Percentiles rank a stretch among this genome's conserved stretches.
These are phyloP conservation scores for Mycalesis mineus DNA, from an alignment of 2,888 invertebrate genomes.

Conservation along the genomic window DNA sequence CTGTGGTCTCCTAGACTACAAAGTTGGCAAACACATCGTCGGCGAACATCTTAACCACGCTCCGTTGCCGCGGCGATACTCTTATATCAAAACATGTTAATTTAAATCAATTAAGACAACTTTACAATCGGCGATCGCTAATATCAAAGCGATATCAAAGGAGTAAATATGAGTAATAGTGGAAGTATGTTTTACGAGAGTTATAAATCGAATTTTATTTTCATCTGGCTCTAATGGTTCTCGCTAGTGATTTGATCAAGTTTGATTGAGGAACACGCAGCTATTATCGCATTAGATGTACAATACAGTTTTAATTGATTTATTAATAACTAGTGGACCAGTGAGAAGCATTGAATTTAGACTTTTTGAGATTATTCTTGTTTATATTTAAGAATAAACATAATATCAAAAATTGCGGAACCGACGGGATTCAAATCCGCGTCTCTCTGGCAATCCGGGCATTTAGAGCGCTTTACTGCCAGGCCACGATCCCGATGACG, in stretches of 20 bases:
- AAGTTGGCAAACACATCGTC: constrained; percentile 54
- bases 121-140: constrained; percentile 31
- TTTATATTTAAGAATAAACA: too few relatives aligned
- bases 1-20: constrained; percentile 3
- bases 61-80: constrained; percentile 40
- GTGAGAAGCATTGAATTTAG: not conserved
- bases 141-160: constrained; percentile 28
- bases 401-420: too few relatives aligned
- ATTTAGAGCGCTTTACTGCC: too few relatives aligned
- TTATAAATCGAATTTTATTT: constrained; percentile 27
- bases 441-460: too few relatives aligned
- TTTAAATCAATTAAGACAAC: constrained; percentile 44
- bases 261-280: constrained; percentile 2
- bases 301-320: not conserved
- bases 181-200: constrained; percentile 24
- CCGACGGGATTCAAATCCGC: too few relatives aligned
- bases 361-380: too few relatives aligned
- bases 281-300: constrained; percentile 14
- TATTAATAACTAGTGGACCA: not conserved
- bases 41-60: constrained; percentile 55
- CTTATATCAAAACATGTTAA: constrained; percentile 50
- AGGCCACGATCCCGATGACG: too few relatives aligned
- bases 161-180: constrained; percentile 23
- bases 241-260: constrained; percentile 16
- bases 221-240: constrained; percentile 19